These are phyloP conservation scores for Epirrita christyi DNA, from an alignment of 2,888 invertebrate genomes.

Conservation along the genomic window DNA sequence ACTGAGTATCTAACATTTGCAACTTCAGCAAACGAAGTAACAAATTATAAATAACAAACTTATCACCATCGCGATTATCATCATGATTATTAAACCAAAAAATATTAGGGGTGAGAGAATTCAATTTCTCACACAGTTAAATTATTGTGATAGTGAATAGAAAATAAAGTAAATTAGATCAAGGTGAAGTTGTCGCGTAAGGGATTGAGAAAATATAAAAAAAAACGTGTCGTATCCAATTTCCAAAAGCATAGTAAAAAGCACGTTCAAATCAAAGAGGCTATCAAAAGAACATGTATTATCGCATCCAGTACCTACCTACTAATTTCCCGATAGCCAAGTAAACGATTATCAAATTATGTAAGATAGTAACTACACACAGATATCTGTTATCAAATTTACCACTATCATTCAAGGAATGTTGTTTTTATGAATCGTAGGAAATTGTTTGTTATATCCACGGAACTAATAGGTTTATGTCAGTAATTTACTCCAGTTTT, in stretches of 20 bases:
- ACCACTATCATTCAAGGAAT: conserved; percentile 15
- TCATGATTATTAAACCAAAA: too few relatives aligned
- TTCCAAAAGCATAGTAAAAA: conserved; percentile 39
- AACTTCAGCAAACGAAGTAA: conserved; percentile 15
- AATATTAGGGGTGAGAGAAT: too few relatives aligned
- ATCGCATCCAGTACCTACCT: conserved; percentile 38
- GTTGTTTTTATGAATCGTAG: not conserved
- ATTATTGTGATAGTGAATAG: too few relatives aligned
- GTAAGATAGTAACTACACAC: conserved; percentile 1
- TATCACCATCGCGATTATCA: too few relatives aligned
- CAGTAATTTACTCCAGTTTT: conserved; percentile 9
- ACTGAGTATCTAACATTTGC: not conserved
- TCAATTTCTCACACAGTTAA: too few relatives aligned
- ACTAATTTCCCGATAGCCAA: conserved; percentile 26
- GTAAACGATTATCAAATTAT: conserved; percentile 27
- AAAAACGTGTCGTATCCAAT: conserved; percentile 52
- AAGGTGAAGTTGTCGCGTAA: conserved; percentile 9
- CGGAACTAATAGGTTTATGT: not conserved
- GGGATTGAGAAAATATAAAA: not conserved
- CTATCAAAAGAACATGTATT: conserved; percentile 44
- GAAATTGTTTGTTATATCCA: not conserved
- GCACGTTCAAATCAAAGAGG: conserved; percentile 45
- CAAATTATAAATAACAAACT: not conserved
- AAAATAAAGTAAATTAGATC: not conserved
- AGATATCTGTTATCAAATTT: conserved; percentile 12